Evolutionary conservation across 2,113 vertebrate genomes (phyloP).

Genomic region (Lota lota): DNA sequence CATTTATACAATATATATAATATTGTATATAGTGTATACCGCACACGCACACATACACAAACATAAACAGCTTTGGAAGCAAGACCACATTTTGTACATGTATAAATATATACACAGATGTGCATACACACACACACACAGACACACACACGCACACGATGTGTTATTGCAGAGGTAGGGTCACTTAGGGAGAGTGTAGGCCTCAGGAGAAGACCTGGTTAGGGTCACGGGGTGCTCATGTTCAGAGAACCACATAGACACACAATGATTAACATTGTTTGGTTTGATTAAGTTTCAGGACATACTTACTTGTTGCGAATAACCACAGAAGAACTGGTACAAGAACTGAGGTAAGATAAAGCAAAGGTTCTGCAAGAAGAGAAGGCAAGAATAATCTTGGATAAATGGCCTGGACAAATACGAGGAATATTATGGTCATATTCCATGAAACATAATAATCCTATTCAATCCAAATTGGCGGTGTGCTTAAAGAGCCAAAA

Average conservation of each 20-base stretch:
- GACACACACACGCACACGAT: neutral
- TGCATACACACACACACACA: neutral
- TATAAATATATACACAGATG: no score
- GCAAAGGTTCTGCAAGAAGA: slow-evolving; percentile 87
- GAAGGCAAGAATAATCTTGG: no score
- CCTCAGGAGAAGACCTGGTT: slow-evolving; percentile 18
- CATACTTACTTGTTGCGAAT: slow-evolving; percentile 93
- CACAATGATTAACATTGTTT: slow-evolving; percentile 14
- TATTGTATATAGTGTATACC: neutral
- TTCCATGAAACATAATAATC: no score
- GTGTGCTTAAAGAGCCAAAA: no score
- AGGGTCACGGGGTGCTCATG: slow-evolving; percentile 15
- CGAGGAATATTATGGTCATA: no score
- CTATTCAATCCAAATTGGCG: no score
- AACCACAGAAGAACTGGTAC: slow-evolving; percentile 99
- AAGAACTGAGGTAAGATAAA: slow-evolving; percentile 99
- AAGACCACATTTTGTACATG: slow-evolving; percentile 3
- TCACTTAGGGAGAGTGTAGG: slow-evolving; percentile 14
- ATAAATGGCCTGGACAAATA: no score
- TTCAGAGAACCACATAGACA: slow-evolving; percentile 6
- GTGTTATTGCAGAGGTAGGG: slow-evolving; percentile 13
- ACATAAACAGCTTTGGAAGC: neutral
- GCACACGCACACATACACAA: neutral
- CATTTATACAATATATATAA: no score
- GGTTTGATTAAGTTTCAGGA: slow-evolving; percentile 6